Percentiles rank a stretch among this genome's conserved stretches.
Conservation (phyloP, 2,888 invertebrate genomes). For the Timandra comae region DNA sequence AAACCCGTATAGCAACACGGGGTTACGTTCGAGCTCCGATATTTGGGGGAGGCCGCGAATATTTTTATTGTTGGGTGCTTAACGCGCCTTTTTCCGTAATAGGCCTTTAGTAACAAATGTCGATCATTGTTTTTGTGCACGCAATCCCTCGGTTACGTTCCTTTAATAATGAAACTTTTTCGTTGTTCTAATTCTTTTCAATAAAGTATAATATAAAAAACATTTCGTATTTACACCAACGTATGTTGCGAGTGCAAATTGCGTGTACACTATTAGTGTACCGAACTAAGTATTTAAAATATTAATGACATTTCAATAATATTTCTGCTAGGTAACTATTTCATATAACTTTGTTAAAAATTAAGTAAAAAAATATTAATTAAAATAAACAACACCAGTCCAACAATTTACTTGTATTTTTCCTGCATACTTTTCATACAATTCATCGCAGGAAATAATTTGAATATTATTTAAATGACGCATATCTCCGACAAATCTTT, state of each 20-base stretch:
- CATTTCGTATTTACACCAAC: constrained; percentile 20
- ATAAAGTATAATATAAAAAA: constrained; percentile 27
- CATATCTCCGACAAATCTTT: too few relatives aligned
- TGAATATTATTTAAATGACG: too few relatives aligned
- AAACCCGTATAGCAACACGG: constrained; percentile 26
- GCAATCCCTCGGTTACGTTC: constrained; percentile 51
- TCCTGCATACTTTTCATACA: too few relatives aligned
- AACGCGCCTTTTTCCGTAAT: constrained; percentile 47
- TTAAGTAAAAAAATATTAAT: too few relatives aligned
- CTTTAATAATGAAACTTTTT: constrained; percentile 38
- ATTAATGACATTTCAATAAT: too few relatives aligned
- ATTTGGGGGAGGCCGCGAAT: constrained; percentile 36
- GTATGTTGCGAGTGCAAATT: constrained; percentile 12
- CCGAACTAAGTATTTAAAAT: too few relatives aligned
- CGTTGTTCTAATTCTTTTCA: constrained; percentile 40
- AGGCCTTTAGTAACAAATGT: constrained; percentile 45
- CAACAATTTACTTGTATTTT: too few relatives aligned
- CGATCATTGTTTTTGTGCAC: constrained; percentile 60
- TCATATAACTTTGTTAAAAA: too few relatives aligned
- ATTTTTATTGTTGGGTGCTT: constrained; percentile 46
- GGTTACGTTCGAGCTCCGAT: constrained; percentile 26
- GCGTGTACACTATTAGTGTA: constrained; percentile 12
- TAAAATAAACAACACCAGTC: too few relatives aligned
- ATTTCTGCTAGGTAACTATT: too few relatives aligned
- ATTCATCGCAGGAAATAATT: too few relatives aligned